Evolutionary conservation across 2,797 vertebrate species (phyloP).

Genomic region (Peromyscus melanophrys): DNA sequence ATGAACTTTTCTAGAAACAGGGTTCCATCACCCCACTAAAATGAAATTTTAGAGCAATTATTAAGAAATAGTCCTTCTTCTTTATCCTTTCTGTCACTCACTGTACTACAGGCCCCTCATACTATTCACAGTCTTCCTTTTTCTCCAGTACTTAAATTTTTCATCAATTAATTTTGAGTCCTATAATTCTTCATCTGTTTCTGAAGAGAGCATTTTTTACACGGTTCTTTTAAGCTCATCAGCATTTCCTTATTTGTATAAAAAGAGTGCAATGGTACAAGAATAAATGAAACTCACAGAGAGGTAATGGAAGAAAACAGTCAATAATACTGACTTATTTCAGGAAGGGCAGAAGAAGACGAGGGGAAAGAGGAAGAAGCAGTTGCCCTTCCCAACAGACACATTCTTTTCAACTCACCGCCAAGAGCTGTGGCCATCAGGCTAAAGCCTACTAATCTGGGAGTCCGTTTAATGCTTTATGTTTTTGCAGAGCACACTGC

Average conservation of each 20-base stretch:
- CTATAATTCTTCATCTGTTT: conserved; percentile 27
- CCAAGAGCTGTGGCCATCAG: conserved; percentile 80
- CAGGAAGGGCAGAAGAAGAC: conserved; percentile 43
- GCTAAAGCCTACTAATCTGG: conserved; percentile 77
- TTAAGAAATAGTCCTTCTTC: neutral
- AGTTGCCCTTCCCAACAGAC: conserved; percentile 48
- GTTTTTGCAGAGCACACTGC: conserved; percentile 80
- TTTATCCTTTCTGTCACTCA: neutral
- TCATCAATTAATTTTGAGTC: conserved; percentile 42
- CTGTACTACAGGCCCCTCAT: neutral
- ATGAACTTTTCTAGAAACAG: conserved; percentile 31
- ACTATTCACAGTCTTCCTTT: neutral
- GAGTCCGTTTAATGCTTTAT: conserved; percentile 69
- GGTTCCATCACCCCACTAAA: neutral
- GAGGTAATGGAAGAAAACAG: conserved; percentile 58
- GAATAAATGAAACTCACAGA: neutral
- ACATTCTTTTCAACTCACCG: conserved; percentile 76
- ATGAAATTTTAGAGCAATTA: neutral
- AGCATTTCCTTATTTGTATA: conserved; percentile 17
- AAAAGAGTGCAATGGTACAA: neutral
- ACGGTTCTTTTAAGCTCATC: neutral
- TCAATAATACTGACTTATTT: conserved; percentile 64
- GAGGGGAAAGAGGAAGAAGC: conserved; percentile 67
- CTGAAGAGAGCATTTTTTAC: neutral
- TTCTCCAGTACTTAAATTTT: conserved; percentile 54